These are phyloP conservation scores for Cheilosia vulpina DNA, from an alignment of 2,888 invertebrate species.

Conservation along the genomic window DNA sequence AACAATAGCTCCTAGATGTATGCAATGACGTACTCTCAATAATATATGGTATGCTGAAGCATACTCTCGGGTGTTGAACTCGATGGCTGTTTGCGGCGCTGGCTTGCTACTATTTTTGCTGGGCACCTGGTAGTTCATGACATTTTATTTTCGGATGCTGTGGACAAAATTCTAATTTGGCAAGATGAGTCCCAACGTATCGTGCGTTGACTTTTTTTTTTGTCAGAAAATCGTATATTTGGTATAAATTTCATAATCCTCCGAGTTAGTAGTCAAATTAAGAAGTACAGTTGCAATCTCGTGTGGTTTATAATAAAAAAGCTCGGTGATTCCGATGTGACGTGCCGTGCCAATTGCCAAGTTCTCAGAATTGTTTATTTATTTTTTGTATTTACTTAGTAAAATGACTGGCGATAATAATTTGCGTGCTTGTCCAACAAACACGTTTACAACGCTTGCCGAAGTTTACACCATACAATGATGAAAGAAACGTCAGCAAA, in stretches of 20 bases:
- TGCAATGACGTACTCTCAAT: background rate
- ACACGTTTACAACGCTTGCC: too few species aligned
- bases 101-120: background rate
- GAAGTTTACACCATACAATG: too few species aligned
- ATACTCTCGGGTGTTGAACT: background rate
- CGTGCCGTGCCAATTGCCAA: background rate
- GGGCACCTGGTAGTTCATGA: slow-evolving; percentile 3
- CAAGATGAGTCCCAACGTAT: too few species aligned
- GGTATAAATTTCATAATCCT: too few species aligned
- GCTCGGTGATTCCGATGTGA: slow-evolving; percentile 37
- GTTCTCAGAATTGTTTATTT: background rate
- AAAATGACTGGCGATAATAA: too few species aligned
- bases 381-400: background rate
- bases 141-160: background rate
- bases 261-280: background rate
- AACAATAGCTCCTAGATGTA: background rate
- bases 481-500: too few species aligned
- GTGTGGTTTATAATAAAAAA: slow-evolving; percentile 3
- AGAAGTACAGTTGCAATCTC: slow-evolving; percentile 3
- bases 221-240: background rate
- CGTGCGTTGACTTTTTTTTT: background rate
- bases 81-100: background rate
- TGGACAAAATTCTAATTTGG: background rate
- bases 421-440: too few species aligned
- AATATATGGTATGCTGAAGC: background rate